Conservation (phyloP, 1,140 invertebrate species). For the Calycopis cecrops region DNA sequence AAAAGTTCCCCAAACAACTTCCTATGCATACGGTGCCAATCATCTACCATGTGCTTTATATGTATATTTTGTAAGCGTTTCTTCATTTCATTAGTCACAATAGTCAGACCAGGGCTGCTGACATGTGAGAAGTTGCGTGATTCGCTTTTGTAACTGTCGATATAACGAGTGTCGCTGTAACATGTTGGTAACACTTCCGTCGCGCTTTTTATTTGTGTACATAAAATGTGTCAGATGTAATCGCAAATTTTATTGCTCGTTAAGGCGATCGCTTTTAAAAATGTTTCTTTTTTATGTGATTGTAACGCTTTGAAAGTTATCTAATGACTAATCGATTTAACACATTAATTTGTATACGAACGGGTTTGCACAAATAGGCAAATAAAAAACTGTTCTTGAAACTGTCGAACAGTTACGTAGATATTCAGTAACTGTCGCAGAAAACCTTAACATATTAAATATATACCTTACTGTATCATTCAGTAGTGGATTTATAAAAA, state of each 20-base stretch:
- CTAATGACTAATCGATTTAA: slow-evolving; percentile 11
- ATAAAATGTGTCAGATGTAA: slow-evolving; percentile 7
- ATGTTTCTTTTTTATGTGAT: slow-evolving; percentile 1
- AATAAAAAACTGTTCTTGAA: no score
- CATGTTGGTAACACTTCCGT: slow-evolving; percentile 9
- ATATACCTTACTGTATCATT: no score
- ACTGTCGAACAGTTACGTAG: no score
- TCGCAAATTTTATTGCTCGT: slow-evolving; percentile 1
- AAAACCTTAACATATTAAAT: no score
- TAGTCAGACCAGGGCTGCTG: background rate
- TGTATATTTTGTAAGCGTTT: no score
- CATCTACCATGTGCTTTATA: no score
- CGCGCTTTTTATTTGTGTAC: slow-evolving; percentile 12
- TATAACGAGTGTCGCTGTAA: slow-evolving; percentile 10
- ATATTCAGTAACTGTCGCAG: no score
- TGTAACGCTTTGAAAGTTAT: slow-evolving; percentile 11
- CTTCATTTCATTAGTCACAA: background rate
- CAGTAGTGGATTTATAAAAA: no score
- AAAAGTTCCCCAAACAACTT: no score
- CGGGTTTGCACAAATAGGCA: no score
- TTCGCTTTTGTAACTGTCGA: slow-evolving; percentile 12
- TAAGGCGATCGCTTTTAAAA: slow-evolving; percentile 8
- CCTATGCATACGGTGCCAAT: no score
- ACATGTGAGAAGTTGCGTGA: slow-evolving; percentile 1
- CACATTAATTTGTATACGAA: background rate